Evolutionary conservation across 2,888 invertebrate species (phyloP), one percentile per base, ranked within the genome.

Genomic region (Leucophenga montana): DNA sequence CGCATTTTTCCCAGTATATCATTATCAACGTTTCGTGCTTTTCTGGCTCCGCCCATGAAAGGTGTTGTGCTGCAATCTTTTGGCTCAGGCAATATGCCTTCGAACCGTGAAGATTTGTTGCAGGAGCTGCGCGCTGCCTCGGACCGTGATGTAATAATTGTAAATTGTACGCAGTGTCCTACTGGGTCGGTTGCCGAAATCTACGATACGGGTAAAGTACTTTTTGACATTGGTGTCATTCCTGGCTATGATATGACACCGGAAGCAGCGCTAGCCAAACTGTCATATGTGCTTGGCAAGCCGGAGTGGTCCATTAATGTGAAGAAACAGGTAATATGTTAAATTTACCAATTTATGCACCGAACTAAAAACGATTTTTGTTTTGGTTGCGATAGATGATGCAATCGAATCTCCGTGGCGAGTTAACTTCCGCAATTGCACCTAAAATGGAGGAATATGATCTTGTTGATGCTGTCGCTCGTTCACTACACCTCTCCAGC

Each of bases 1-100:
- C 91, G 96, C 14, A 91, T 98, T 79, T 98, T 97, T 85, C 98
- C 98, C 0, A 96, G 97, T 75, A 97, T 99, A 81, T 95, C 95
- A 11, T 90, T 92, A 0, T 92, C 94, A 53, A 94, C 96, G 22
- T 91, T 95, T 1, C 90, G 89, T 75, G 92, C 94, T 0, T 94
- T 94, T 83, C 89, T 94, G 48, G 92, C 94, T 75, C 93, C 95
- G 1, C 95, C 97, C 14, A 94, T 94, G 71, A 89, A 90, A 79
- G 92, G 98, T 14, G 93, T 98, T 0, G 95, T 99, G 0, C 88
- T 99, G 53, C 96, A 97, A 88, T 95, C 95, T 0, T 99, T 97
- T 82, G 99, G 99, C 0, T 92, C 95, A 0, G 99, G 99, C 0
- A 99, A 99, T 85, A 92, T 97, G 46, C 98, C 98, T 0, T 92